phyloP scores from a whole-genome alignment of 2,888 invertebrate genomes.

The Lithodes maja region DNA sequence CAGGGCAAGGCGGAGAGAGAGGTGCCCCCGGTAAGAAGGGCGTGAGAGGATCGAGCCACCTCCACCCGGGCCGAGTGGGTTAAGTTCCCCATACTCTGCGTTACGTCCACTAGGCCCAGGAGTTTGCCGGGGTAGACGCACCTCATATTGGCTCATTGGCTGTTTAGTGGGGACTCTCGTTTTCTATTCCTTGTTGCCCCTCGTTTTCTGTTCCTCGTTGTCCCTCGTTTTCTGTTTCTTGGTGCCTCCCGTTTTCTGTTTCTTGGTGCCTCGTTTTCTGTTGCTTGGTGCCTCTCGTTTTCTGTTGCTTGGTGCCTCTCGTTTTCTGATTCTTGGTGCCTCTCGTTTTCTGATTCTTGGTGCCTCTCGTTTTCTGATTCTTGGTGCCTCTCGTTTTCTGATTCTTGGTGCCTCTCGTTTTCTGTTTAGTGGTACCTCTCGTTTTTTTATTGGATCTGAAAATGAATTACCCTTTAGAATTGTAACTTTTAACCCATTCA shows the following conservation, averaged over 20 bases:
- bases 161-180: neutral
- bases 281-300: neutral
- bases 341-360: neutral
- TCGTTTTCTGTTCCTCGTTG: slow-evolving; percentile 1
- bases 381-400: neutral
- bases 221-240: slow-evolving; percentile 11
- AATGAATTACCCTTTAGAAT: no score
- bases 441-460: no score
- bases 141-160: neutral
- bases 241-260: neutral
- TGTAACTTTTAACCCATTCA: no score
- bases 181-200: neutral
- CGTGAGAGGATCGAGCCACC: neutral
- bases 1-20: neutral
- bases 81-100: neutral
- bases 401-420: neutral
- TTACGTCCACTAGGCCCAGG: neutral
- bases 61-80: neutral
- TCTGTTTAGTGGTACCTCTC: neutral
- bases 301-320: neutral
- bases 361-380: neutral
- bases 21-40: neutral
- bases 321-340: neutral
- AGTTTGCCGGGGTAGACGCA: neutral
- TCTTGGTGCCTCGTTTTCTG: neutral